Percentiles rank a stretch among this genome's conserved stretches.
phyloP scores from a whole-genome alignment of 1,140 invertebrate genomes.

The Drosophila elegans region DNA sequence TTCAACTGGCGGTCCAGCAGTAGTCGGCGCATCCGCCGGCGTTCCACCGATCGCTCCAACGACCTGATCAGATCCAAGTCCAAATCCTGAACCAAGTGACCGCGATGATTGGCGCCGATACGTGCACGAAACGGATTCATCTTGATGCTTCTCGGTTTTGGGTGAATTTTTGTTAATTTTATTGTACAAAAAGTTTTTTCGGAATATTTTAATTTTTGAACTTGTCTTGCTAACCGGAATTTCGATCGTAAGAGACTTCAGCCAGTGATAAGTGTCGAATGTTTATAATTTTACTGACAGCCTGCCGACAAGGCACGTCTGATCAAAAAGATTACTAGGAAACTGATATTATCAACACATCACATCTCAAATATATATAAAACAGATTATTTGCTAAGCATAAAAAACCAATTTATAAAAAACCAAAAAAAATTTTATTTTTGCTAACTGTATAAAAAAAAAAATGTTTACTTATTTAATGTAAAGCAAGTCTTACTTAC shows the following conservation, averaged over 20 bases:
- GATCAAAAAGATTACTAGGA: neutral
- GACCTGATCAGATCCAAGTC: neutral
- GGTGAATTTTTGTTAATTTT: neutral
- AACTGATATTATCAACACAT: no score
- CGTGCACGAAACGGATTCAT: slow-evolving; percentile 7
- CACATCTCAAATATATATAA: no score
- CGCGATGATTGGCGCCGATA: neutral
- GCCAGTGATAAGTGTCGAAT: slow-evolving; percentile 1
- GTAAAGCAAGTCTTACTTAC: no score
- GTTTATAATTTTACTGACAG: neutral
- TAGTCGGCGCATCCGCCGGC: neutral
- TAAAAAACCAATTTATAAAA: no score
- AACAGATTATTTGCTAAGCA: no score
- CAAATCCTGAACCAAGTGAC: neutral
- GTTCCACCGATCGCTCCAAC: neutral
- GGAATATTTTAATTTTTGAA: neutral
- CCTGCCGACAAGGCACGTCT: neutral
- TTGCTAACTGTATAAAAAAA: no score
- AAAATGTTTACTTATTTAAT: no score
- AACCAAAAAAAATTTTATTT: no score
- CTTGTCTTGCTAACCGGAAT: slow-evolving; percentile 7
- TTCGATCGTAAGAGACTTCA: slow-evolving; percentile 17
- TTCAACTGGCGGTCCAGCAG: slow-evolving; percentile 35
- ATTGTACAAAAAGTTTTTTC: neutral
- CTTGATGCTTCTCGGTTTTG: neutral